Evolutionary conservation across 1,140 invertebrate species (phyloP), one percentile per base, ranked within the genome.

Genomic region (Drosophila nebulosa): DNA sequence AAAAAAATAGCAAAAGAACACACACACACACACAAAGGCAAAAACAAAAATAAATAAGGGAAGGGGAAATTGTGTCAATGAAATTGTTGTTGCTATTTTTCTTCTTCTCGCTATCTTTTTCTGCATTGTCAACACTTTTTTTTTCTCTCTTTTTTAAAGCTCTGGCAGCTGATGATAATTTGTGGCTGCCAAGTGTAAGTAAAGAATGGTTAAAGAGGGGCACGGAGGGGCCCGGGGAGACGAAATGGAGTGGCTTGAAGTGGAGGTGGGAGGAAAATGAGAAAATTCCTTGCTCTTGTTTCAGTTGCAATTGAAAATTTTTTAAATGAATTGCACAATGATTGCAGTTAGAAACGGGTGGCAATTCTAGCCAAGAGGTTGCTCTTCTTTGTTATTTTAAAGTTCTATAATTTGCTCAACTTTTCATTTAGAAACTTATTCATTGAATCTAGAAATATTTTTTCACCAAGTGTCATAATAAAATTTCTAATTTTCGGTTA

Each of bases 31-130:
- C 18, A 27, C 56, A 52, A 24, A 4, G 18, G 10, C 9, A 32
- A 42, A 58, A 74, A 51, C 56, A 57, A 70, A 74, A 32, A 32
- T 35, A 58, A 74, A 51, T 60, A 57, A 70, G 69, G 26, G 57
- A 18, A 62, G 24, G 46, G 24, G 46, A 73, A 85, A 85, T 57
- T 86, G 81, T 86, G 80, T 85, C 80, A 85, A 80, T 85, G 80
- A 78, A 85, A 86, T 86, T 78, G 80, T 69, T 80, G 81, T 59
- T 73, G 55, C 36, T 9, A 46, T 46, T 46, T 46, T 46, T 67
- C 59, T 61, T 65, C 77, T 66, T 58, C 66, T 75, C 72, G 60
- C 66, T 46, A 61, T 64, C 53, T 22, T 46, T 63, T 50, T 51
- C 68, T 79, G 69, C 63, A 51, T 63, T 78, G 63, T 78, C 67